Conservation (phyloP, 2,888 invertebrate species). For the Deilephila elpenor region DNA sequence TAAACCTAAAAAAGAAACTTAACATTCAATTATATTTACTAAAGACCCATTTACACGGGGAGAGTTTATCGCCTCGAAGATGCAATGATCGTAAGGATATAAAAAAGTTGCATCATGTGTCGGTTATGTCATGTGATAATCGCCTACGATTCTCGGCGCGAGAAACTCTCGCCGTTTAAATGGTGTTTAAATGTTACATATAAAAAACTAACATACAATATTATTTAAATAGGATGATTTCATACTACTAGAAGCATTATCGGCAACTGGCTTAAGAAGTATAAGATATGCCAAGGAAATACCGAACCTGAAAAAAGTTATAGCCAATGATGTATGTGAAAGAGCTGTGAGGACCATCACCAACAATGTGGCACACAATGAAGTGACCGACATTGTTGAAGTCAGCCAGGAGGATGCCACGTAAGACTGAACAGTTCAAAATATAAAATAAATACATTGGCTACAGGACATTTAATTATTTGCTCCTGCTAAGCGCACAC, state of each 20-base stretch:
- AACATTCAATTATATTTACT: too few relatives aligned
- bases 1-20: too few relatives aligned
- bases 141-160: too few relatives aligned
- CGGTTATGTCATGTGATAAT: too few relatives aligned
- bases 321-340: conserved; percentile 96
- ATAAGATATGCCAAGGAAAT: conserved; percentile 98
- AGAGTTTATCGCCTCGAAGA: too few relatives aligned
- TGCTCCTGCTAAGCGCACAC: too few relatives aligned
- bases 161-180: too few relatives aligned
- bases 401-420: conserved; percentile 94
- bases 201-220: not conserved
- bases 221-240: conserved; percentile 79
- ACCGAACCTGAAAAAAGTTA: conserved; percentile 89
- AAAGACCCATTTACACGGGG: too few relatives aligned
- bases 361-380: conserved; percentile 90
- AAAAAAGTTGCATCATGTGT: too few relatives aligned
- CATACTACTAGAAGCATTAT: conserved; percentile 94
- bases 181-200: too few relatives aligned
- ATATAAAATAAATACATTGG: too few relatives aligned
- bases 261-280: conserved; percentile 97
- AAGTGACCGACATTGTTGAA: conserved; percentile 89
- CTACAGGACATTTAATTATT: not conserved
- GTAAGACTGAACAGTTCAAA: conserved; percentile 76
- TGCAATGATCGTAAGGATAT: too few relatives aligned
- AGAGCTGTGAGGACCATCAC: conserved; percentile 94